Base-by-base conservation (phyloP, 2,888 invertebrate genomes). In the Noctua janthe region DNA sequence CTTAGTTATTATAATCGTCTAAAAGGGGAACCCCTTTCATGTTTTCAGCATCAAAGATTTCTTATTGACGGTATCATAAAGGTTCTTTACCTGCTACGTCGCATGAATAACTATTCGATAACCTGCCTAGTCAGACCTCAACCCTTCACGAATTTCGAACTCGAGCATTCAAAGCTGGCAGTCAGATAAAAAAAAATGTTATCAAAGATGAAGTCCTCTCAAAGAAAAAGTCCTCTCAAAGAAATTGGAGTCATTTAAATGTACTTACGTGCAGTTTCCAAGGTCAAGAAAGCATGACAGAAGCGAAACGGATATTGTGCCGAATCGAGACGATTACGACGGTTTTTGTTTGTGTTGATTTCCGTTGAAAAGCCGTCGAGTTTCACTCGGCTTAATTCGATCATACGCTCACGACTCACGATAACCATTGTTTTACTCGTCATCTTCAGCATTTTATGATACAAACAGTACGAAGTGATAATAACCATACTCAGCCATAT, bases 221-320 rank as follows among this genome's bases (percentile, higher is more conserved):
- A 29, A 39, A 69, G 51, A 77, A 74, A 76, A 49, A 23, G 8
- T 66, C 15, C 39, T 64, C 62, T 62, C 13, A 29, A 39, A 69
- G 51, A 77, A 74, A 76, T 74, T 77, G 70, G 17, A 66, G 59
- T 70, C 76, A 66, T 78, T 80, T 82, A 51, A 78, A 71, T 78
- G 62, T 66, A 74, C 49, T 73, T 64, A 74, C 51, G 51, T 73
- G 39, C 82, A 86, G 88, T 89, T 91, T 90, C 90, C 89, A 91
- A 91, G 91, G 91, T 91, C 91, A 91, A 87, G 92, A 92, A 92
- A 92, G 91, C 91, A 91, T 92, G 91, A 91, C 91, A 85, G 85
- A 85, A 87, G 80, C 83, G 77, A 88, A 88, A 79, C 81, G 87
- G 85, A 85, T 89, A 88, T 84, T 88, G 80, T 84, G 76, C 82